Percentiles rank a stretch among this genome's conserved stretches.
phyloP scores from a whole-genome alignment of 2,797 vertebrate genomes.

The Liparis tanakae region DNA sequence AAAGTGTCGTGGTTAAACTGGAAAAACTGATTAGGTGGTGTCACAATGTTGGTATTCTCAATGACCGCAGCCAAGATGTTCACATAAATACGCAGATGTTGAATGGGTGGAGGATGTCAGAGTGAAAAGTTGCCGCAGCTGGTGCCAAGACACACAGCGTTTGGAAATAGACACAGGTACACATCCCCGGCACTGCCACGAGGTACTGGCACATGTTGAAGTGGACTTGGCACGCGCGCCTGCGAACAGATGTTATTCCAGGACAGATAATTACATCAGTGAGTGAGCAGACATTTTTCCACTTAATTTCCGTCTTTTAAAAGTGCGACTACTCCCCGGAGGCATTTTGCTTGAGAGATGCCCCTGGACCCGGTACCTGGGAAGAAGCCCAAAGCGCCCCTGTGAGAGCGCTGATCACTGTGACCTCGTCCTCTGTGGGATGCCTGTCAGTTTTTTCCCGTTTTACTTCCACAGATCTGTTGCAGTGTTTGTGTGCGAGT shows the following conservation, averaged over 20 bases:
- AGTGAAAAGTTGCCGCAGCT: slow-evolving; percentile 78
- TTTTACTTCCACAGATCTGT: slow-evolving; percentile 56
- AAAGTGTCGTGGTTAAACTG: slow-evolving; percentile 49
- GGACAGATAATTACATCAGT: slow-evolving; percentile 89
- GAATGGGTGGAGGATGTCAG: slow-evolving; percentile 83
- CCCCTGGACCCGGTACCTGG: slow-evolving; percentile 71
- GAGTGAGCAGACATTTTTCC: slow-evolving; percentile 86
- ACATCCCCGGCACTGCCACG: slow-evolving; percentile 71
- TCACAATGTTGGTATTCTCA: slow-evolving; percentile 72
- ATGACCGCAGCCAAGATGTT: slow-evolving; percentile 81
- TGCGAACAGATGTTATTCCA: slow-evolving; percentile 88
- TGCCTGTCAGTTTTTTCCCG: slow-evolving; percentile 44
- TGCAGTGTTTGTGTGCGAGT: slow-evolving; percentile 23
- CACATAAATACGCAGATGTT: slow-evolving; percentile 84
- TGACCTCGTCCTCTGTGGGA: slow-evolving; percentile 69
- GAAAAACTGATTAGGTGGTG: slow-evolving; percentile 68
- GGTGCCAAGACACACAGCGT: slow-evolving; percentile 83
- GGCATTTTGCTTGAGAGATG: slow-evolving; percentile 68
- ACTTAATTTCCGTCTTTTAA: slow-evolving; percentile 86
- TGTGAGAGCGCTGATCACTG: slow-evolving; percentile 67
- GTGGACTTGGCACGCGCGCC: slow-evolving; percentile 81
- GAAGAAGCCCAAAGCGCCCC: slow-evolving; percentile 70
- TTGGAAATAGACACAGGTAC: slow-evolving; percentile 83
- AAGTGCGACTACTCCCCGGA: slow-evolving; percentile 82
- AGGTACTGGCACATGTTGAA: slow-evolving; percentile 80